Evolutionary conservation across 1,140 invertebrate species (phyloP).

Genomic region (Stratiolaelaps scimitus): DNA sequence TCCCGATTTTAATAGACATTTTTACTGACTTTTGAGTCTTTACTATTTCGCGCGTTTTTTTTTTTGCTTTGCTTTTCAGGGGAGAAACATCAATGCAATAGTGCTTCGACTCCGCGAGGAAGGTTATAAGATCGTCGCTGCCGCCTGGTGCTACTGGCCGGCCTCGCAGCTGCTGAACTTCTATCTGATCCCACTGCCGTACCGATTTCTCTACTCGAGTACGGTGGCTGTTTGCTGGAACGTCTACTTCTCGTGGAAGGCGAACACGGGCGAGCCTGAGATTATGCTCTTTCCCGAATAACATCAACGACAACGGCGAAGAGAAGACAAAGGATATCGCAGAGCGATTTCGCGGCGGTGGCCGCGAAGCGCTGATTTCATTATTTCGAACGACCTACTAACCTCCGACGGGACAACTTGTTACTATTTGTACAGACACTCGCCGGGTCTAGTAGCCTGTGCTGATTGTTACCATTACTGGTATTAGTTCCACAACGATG

Average conservation of each 20-base stretch:
- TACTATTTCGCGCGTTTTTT: no score
- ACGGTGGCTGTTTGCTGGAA: conserved; percentile 4
- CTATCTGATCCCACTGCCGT: neutral
- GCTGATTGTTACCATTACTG: no score
- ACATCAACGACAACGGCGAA: neutral
- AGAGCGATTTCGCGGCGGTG: no score
- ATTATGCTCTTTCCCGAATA: conserved; percentile 15
- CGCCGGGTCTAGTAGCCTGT: no score
- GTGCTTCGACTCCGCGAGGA: neutral
- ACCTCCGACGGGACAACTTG: no score
- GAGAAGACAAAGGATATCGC: no score
- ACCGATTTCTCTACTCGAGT: conserved; percentile 24
- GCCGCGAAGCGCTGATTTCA: no score
- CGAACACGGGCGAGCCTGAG: neutral
- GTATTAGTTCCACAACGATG: no score
- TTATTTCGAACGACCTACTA: no score
- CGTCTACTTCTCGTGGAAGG: conserved; percentile 16
- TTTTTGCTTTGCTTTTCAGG: conserved; percentile 1
- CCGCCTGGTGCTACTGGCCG: conserved; percentile 25
- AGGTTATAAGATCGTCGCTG: conserved; percentile 11
- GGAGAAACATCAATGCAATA: neutral
- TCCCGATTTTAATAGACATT: neutral
- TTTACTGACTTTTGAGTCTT: no score
- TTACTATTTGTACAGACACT: no score
- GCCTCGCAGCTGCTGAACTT: conserved; percentile 16